phyloP scores from a whole-genome alignment of 2,888 invertebrate species.

The Ectemnius cavifrons region DNA sequence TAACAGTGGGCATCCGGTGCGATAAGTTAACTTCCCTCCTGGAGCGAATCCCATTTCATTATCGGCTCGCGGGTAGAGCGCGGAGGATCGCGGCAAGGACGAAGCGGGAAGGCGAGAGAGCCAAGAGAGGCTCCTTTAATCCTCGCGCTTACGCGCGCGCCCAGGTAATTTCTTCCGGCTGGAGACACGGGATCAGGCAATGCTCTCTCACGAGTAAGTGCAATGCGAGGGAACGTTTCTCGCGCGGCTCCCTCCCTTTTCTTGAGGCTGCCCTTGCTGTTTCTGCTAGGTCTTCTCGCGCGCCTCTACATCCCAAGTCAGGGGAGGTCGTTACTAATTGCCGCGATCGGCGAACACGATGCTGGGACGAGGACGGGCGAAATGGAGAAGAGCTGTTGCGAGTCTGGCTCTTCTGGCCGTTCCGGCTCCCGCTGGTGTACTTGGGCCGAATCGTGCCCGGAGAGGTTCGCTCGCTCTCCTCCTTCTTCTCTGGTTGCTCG shows the following conservation, averaged over 20 bases:
- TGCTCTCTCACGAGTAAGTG: slow-evolving; percentile 50
- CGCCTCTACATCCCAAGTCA: slow-evolving; percentile 32
- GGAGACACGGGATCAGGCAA: slow-evolving; percentile 52
- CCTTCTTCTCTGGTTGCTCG: not conserved
- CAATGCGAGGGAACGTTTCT: slow-evolving; percentile 48
- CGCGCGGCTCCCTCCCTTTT: slow-evolving; percentile 34
- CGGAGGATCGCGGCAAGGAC: too few relatives aligned
- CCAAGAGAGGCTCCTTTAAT: slow-evolving; percentile 25
- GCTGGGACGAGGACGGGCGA: slow-evolving; percentile 48
- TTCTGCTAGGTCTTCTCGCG: slow-evolving; percentile 22
- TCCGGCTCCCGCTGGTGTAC: slow-evolving; percentile 30
- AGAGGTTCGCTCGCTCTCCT: not conserved
- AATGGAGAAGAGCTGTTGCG: slow-evolving; percentile 70
- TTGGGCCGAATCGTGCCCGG: slow-evolving; percentile 31
- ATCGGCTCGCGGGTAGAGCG: slow-evolving; percentile 1
- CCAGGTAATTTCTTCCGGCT: slow-evolving; percentile 44
- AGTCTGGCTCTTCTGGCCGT: slow-evolving; percentile 32
- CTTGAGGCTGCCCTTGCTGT: too few relatives aligned
- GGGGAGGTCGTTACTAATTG: slow-evolving; percentile 61
- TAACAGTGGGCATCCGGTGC: not conserved
- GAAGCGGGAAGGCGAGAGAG: too few relatives aligned
- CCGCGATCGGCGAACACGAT: slow-evolving; percentile 56
- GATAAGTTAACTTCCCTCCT: slow-evolving; percentile 11
- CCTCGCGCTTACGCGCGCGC: slow-evolving; percentile 33
- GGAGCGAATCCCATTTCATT: slow-evolving; percentile 33